Evolutionary conservation across 92 coral and sea anemone species (phyloP).

Genomic region (Epizoanthus rinbou): DNA sequence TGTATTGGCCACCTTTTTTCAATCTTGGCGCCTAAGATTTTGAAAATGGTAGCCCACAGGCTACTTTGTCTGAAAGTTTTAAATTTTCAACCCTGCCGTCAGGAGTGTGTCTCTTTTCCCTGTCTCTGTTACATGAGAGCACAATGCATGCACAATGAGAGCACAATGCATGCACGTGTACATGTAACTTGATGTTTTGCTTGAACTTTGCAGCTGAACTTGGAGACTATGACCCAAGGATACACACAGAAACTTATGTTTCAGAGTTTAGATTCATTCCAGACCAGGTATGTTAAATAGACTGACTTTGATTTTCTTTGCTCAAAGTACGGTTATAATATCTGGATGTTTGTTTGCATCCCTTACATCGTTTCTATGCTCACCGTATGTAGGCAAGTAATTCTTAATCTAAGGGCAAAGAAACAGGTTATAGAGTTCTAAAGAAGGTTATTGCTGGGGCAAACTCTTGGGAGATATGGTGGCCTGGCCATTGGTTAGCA

Average conservation of each 20-base stretch:
- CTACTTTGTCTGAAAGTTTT: constrained; percentile 10
- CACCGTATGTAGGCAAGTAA: no score
- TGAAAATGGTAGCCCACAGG: constrained; percentile 23
- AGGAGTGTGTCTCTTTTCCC: neutral
- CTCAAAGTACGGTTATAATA: neutral
- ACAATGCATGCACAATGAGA: no score
- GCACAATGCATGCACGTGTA: no score
- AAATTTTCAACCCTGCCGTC: constrained; percentile 2
- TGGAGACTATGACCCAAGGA: constrained; percentile 92
- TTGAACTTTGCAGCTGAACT: constrained; percentile 76
- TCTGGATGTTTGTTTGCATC: neutral
- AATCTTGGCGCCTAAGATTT: no score
- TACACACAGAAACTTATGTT: constrained; percentile 79
- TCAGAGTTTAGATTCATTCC: constrained; percentile 92
- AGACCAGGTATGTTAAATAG: constrained; percentile 72
- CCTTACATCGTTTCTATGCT: neutral
- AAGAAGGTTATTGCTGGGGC: no score
- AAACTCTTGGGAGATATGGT: no score
- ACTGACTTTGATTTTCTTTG: neutral
- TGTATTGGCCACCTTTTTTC: constrained; percentile 21
- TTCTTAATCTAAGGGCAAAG: no score
- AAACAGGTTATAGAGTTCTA: no score
- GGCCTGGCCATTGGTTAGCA: no score
- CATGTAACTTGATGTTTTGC: neutral
- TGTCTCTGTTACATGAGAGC: neutral